phyloP scores from a whole-genome alignment of 2,113 vertebrate genomes.

The Barbus barbus region DNA sequence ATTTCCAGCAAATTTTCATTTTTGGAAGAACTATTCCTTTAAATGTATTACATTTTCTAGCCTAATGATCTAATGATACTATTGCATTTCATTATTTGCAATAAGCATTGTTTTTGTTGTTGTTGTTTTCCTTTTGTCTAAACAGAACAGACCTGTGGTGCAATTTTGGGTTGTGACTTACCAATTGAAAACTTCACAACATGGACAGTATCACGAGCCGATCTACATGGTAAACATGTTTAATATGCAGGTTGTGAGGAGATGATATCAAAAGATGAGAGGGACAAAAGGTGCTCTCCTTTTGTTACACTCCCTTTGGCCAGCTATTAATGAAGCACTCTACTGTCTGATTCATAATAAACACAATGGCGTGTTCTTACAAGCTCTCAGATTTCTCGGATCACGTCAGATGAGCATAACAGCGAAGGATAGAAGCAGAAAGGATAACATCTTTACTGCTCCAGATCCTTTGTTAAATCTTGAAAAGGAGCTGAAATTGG shows the following conservation, averaged over 20 bases:
- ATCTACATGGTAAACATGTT: background rate
- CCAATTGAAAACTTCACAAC: background rate
- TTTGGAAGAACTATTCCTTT: too few species aligned
- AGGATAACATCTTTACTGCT: constrained; percentile 35
- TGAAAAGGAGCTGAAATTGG: constrained; percentile 32
- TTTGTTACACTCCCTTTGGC: constrained; percentile 20
- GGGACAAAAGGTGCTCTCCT: background rate
- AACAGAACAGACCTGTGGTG: background rate
- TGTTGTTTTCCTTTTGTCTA: background rate
- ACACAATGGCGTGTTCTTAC: constrained; percentile 17
- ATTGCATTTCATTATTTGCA: background rate
- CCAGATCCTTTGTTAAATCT: constrained; percentile 27
- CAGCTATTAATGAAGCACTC: constrained; percentile 14
- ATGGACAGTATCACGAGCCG: background rate
- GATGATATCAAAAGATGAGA: constrained; percentile 14
- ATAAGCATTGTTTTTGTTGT: background rate
- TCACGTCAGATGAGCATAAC: constrained; percentile 12
- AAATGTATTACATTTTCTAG: too few species aligned
- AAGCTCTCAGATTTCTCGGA: constrained; percentile 32
- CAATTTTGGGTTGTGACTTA: background rate
- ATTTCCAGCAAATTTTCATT: too few species aligned
- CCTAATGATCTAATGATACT: background rate
- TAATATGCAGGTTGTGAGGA: background rate
- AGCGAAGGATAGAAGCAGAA: background rate
- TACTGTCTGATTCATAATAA: constrained; percentile 16